Percentiles rank a stretch among this genome's conserved stretches.
phyloP scores from a whole-genome alignment of 2,113 vertebrate species.

The Bothrops jararaca region DNA sequence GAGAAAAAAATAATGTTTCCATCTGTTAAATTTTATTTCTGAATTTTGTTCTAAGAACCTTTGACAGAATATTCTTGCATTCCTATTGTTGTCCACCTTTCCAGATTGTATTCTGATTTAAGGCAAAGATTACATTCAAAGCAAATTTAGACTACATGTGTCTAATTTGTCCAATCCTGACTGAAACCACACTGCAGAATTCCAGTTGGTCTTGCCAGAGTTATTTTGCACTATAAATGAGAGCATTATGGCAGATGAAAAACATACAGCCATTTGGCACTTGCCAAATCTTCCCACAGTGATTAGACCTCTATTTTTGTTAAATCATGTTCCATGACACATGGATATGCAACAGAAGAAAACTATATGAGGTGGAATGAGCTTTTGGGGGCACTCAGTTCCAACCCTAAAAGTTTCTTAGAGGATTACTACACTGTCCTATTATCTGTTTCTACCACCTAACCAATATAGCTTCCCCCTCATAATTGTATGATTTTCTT shows the following conservation, averaged over 20 bases:
- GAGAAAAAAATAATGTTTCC: neutral
- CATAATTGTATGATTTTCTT: neutral
- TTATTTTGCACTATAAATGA: neutral
- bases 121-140: neutral
- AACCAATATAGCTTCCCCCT: neutral
- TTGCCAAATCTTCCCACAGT: neutral
- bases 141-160: neutral
- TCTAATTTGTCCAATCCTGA: neutral
- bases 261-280: neutral
- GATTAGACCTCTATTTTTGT: neutral
- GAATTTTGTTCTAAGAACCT: neutral
- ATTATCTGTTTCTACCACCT: neutral
- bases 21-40: neutral
- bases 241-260: neutral
- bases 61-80: neutral
- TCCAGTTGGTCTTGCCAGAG: neutral
- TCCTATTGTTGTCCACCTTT: neutral
- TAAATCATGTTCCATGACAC: neutral
- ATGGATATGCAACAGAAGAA: neutral
- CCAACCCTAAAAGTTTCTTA: neutral
- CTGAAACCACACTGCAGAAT: neutral
- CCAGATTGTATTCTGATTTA: neutral
- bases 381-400: neutral
- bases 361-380: neutral
- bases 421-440: neutral